Base-by-base conservation (phyloP, 2,113 vertebrate genomes). In the Mesitornis unicolor region DNA sequence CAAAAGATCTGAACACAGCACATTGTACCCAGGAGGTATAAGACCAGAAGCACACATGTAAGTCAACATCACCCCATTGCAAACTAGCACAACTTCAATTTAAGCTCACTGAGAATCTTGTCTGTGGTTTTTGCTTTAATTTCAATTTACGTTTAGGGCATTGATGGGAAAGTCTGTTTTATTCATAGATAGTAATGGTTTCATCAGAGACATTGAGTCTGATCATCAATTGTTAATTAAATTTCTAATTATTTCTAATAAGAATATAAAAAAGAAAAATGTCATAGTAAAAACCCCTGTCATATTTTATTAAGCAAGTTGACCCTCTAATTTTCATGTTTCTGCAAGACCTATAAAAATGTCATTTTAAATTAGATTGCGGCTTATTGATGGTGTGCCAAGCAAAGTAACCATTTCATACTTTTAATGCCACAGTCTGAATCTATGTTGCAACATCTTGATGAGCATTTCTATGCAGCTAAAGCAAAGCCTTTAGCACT, bases 221-320 rank as follows among this genome's bases (percentile, higher is more conserved):
- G 53, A 48, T 89, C 89, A 89, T 94, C 77, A 94, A 33, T 68
- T 92, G 60, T 91, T 96, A 91, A 97, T 95, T 94, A 91, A 43
- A 60, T 87, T 79, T 78, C 36, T 91, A 91, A 91, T 95, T 93
- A 84, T 93, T 95, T 92, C 67, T 83, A 59, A 71, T 91, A 84
- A 94, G 73, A 87, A 75, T 64, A 71, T 84, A 79, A 95, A 68
- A 89, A 89, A 78, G 69, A 94, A 93, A 92, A 95, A 79, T 70
- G n/a, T 18, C 21, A 11, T 57, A 35, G 60, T 84, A 78, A 82
- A 93, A 79, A 1, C 3, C 15, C 10, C 57, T 89, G 65, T 91
- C 87, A 93, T 89, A 78, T 84, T 94, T 96, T 93, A 91, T 96
- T 92, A 92, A 80, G 45, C 22, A 90, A 71, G 77, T 48, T 92